A percentile compares a stretch with the other conserved stretches of the same genome.
These are phyloP conservation scores for Sturmia bella DNA, from an alignment of 2,888 invertebrate species.

Conservation along the genomic window DNA sequence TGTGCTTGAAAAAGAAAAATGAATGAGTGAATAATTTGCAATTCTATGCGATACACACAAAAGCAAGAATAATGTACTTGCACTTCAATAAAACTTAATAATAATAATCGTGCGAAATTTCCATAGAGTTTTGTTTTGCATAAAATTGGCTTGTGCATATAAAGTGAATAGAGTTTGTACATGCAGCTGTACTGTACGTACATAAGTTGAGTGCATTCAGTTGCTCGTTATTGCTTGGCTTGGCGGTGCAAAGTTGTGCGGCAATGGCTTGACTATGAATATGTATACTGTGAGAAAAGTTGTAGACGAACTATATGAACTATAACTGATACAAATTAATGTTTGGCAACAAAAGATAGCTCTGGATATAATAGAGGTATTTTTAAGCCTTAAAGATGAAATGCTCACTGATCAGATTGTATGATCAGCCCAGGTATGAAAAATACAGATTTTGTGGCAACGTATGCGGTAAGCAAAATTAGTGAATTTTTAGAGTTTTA, in stretches of 20 bases:
- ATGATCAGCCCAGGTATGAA: too few species aligned
- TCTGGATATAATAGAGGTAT: too few species aligned
- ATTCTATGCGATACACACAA: constrained; percentile 22
- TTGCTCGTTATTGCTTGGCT: constrained; percentile 33
- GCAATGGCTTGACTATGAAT: background rate
- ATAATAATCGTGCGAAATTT: constrained; percentile 68
- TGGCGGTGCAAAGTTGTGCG: constrained; percentile 23
- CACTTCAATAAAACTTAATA: constrained; percentile 53
- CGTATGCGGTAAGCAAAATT: too few species aligned
- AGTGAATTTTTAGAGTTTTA: too few species aligned
- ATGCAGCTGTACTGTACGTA: constrained; percentile 55
- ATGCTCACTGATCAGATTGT: too few species aligned
- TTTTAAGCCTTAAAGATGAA: too few species aligned
- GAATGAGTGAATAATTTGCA: constrained; percentile 54
- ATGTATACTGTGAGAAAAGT: too few species aligned
- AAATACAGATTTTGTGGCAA: too few species aligned
- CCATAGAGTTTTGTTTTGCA: constrained; percentile 49
- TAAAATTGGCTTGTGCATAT: constrained; percentile 44
- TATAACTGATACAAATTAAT: too few species aligned
- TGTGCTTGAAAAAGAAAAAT: background rate
- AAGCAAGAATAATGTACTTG: constrained; percentile 9
- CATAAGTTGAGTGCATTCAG: constrained; percentile 37
- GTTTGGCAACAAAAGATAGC: too few species aligned
- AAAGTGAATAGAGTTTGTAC: constrained; percentile 20
- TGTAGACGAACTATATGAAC: too few species aligned